A percentile compares a stretch with the other conserved stretches of the same genome.
Conservation (phyloP, 2,797 vertebrate genomes). For the Pipistrellus kuhlii region DNA sequence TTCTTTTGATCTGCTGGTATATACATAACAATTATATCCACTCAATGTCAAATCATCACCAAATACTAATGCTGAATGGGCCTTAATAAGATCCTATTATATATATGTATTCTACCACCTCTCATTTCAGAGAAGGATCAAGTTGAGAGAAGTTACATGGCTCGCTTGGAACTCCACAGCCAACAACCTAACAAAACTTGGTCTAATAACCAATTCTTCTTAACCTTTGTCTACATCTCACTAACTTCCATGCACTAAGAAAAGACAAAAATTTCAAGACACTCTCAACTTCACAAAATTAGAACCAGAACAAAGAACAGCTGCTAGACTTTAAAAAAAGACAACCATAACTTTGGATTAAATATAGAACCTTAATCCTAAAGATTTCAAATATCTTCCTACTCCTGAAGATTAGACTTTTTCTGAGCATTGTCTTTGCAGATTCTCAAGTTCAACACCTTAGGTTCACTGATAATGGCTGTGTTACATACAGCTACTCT, state of each 20-base stretch:
- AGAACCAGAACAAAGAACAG: conserved; percentile 26
- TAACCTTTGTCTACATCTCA: not conserved
- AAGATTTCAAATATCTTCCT: conserved; percentile 38
- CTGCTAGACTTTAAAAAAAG: conserved; percentile 44
- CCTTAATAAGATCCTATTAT: not conserved
- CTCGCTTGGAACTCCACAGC: not conserved
- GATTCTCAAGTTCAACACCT: not conserved
- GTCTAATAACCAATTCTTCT: not conserved
- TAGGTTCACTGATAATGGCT: not conserved
- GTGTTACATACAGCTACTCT: not conserved
- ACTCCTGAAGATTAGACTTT: conserved; percentile 1
- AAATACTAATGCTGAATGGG: not conserved
- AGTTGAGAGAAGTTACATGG: not conserved
- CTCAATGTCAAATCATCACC: not conserved
- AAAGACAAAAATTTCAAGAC: conserved; percentile 20
- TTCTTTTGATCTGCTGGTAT: not conserved
- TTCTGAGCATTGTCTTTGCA: conserved; percentile 2
- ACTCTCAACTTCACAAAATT: conserved; percentile 6
- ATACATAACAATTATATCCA: not conserved
- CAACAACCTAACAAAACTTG: not conserved
- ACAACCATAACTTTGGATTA: conserved; percentile 31
- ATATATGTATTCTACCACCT: not conserved
- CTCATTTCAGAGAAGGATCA: not conserved
- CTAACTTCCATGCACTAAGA: not conserved
- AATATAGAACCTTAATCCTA: not conserved